Conservation (phyloP, 2,888 invertebrate species). For the Choreutis nemorana region DNA sequence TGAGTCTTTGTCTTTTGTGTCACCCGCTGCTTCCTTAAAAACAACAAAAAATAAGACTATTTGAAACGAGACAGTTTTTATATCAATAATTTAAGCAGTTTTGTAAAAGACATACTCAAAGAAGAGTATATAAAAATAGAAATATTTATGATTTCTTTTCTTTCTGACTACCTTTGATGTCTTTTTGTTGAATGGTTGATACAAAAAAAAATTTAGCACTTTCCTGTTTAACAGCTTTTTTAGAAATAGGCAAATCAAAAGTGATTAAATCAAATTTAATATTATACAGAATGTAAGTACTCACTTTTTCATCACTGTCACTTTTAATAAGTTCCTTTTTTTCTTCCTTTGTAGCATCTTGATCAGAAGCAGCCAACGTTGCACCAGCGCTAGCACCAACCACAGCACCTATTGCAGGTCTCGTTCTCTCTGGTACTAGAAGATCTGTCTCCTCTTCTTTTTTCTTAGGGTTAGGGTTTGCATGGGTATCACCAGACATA, state of each 20-base stretch:
- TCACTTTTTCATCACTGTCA: conserved; percentile 32
- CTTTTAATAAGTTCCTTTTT: conserved; percentile 28
- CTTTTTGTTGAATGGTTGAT: too few species aligned
- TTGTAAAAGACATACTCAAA: background rate
- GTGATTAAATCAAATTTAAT: background rate
- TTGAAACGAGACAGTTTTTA: background rate
- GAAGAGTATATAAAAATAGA: too few species aligned
- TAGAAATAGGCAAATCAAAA: background rate
- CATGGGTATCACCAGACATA: conserved; percentile 49
- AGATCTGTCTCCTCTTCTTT: conserved; percentile 39
- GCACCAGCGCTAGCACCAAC: conserved; percentile 15
- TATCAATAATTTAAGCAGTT: background rate
- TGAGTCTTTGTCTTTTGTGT: conserved; percentile 19
- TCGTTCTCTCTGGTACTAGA: conserved; percentile 25
- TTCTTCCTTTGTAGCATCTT: conserved; percentile 23
- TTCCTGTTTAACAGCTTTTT: background rate
- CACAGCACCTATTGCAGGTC: conserved; percentile 10
- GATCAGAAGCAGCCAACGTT: conserved; percentile 17
- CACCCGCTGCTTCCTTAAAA: conserved; percentile 40
- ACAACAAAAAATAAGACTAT: conserved; percentile 2
- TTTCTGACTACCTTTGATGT: background rate
- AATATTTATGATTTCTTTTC: background rate
- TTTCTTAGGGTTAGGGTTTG: conserved; percentile 32
- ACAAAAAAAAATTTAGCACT: conserved; percentile 1
- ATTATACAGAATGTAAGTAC: conserved; percentile 14